These are phyloP conservation scores for Alosa sapidissima DNA, from an alignment of 2,797 vertebrate genomes.

Conservation along the genomic window DNA sequence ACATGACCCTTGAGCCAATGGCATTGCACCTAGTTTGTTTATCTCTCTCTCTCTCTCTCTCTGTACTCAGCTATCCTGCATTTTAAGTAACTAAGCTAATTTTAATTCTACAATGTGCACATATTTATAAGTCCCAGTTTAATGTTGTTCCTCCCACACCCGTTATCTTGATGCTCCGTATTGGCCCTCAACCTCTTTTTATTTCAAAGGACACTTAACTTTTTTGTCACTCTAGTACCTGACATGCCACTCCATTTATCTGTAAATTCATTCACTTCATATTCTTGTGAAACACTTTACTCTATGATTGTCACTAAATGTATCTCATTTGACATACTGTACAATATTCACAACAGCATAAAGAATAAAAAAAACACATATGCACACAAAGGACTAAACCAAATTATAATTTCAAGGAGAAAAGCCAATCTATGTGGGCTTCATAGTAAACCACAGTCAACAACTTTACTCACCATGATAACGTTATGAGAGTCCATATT, in stretches of 20 bases:
- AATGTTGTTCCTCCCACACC: slow-evolving; percentile 58
- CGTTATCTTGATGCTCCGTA: slow-evolving; percentile 55
- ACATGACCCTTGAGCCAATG: slow-evolving; percentile 80
- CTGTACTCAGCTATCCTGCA: slow-evolving; percentile 74
- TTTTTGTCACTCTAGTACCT: slow-evolving; percentile 69
- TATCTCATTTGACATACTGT: slow-evolving; percentile 6
- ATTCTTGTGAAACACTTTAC: slow-evolving; percentile 32
- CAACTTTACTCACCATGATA: slow-evolving; percentile 19
- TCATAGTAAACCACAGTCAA: not conserved
- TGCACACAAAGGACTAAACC: not conserved
- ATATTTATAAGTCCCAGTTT: slow-evolving; percentile 58
- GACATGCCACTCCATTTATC: slow-evolving; percentile 58
- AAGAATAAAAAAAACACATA: slow-evolving; percentile 2
- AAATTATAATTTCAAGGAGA: not conserved
- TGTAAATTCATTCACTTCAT: slow-evolving; percentile 47
- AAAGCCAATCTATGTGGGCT: not conserved
- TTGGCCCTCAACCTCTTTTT: slow-evolving; percentile 44
- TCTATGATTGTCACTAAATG: slow-evolving; percentile 37
- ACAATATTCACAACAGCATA: not conserved
- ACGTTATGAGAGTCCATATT: slow-evolving; percentile 2
- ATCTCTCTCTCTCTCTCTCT: slow-evolving; percentile 52
- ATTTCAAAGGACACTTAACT: slow-evolving; percentile 58
- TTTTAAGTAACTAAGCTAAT: slow-evolving; percentile 65
- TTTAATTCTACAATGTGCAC: slow-evolving; percentile 55
- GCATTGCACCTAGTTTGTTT: slow-evolving; percentile 75